Evolutionary conservation across 2,113 vertebrate genomes (phyloP), one percentile per base, ranked within the genome.

Genomic region (Miniopterus natalensis): DNA sequence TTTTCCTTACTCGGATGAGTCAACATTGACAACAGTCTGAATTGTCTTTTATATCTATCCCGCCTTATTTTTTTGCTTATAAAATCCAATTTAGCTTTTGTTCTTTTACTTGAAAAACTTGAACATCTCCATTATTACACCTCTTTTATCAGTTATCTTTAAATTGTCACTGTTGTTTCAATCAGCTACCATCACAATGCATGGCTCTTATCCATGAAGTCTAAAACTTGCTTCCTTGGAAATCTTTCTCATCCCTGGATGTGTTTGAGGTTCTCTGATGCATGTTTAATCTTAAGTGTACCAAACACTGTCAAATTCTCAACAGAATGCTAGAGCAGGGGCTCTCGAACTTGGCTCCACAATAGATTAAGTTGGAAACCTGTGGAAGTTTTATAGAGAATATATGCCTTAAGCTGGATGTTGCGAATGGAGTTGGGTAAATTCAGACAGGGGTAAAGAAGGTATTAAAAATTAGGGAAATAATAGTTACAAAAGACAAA

Each of bases 141-240:
- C 5, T 49, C 66, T 96, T 59, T 36, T 91, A 86, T 78, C n/a
- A 81, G 53, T 90, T 84, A 86, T 90, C 53, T 87, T n/a, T 79
- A 70, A 89, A 80, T 40, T 25, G 90, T 59, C 13, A 61, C 8
- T 40, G 65, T 23, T 94, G 21, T 14, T 68, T 23, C 49, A 84
- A 59, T 61, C n/a, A 77, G 1, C n/a, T 89, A 77, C 21, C 8
- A 4, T 47, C n/a, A 87, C 27, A 55, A 47, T 70, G 87, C 75
- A 86, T 66, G 53, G 5, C 36, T 79, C 59, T 70, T 84, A 63
- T 59, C 29, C n/a, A 92, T 40, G 47, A 87, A 66, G 7, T 83
- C n/a, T 92, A 65, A 89, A 94, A 49, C 4, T 29, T 61, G 42
- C 9, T 75, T 74, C 49, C 53, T 40, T 57, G 18, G 21, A 85